Evolutionary conservation across 2,888 invertebrate species (phyloP).

Genomic region (Ceratothoa steindachneri): DNA sequence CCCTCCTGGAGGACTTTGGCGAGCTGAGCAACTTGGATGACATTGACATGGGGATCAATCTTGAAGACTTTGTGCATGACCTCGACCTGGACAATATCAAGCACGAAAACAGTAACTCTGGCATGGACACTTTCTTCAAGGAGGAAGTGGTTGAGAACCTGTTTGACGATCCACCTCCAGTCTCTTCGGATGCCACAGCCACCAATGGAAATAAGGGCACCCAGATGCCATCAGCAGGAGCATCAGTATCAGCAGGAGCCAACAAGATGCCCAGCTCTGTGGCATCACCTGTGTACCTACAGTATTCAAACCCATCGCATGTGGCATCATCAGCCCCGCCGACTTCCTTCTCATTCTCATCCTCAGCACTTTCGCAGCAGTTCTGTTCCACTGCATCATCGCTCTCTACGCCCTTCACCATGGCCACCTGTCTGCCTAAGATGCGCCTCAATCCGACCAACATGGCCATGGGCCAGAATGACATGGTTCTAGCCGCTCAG

Average conservation of each 20-base stretch:
- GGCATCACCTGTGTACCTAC: slow-evolving; percentile 37
- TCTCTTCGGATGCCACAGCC: slow-evolving; percentile 35
- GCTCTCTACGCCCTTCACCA: slow-evolving; percentile 35
- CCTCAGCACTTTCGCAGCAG: slow-evolving; percentile 17
- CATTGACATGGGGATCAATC: slow-evolving; percentile 41
- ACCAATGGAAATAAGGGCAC: slow-evolving; percentile 36
- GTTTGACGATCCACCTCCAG: slow-evolving; percentile 36
- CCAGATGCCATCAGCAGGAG: not conserved
- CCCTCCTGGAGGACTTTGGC: slow-evolving; percentile 31
- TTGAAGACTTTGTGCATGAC: slow-evolving; percentile 42
- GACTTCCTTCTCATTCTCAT: slow-evolving; percentile 34
- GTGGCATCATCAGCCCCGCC: slow-evolving; percentile 40
- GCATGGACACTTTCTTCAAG: slow-evolving; percentile 32
- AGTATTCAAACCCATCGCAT: slow-evolving; percentile 37
- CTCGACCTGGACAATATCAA: slow-evolving; percentile 41
- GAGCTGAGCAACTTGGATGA: slow-evolving; percentile 36
- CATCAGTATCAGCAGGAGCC: not conserved
- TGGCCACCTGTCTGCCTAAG: slow-evolving; percentile 37
- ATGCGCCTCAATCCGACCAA: slow-evolving; percentile 18
- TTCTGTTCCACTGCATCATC: slow-evolving; percentile 32
- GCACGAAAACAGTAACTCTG: slow-evolving; percentile 40
- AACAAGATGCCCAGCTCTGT: slow-evolving; percentile 25
- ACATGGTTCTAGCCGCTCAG: slow-evolving; percentile 87
- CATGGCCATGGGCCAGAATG: slow-evolving; percentile 53
- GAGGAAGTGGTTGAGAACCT: slow-evolving; percentile 41